Evolutionary conservation across 2,113 vertebrate species (phyloP).

Genomic region (Anolis carolinensis): DNA sequence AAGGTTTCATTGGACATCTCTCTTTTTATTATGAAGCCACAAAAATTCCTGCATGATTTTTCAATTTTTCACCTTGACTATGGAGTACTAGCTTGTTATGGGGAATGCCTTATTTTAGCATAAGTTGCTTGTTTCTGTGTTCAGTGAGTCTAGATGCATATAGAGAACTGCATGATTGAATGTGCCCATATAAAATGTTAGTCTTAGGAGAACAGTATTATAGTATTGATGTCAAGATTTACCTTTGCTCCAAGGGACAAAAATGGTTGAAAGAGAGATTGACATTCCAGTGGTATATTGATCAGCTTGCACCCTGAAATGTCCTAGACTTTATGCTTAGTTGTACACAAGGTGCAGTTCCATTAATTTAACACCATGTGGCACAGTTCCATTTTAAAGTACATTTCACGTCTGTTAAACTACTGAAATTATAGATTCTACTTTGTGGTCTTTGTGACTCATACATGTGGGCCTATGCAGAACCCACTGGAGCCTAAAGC

Average conservation of each 20-base stretch:
- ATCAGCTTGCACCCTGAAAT: not conserved
- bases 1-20: no score
- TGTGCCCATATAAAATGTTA: not conserved
- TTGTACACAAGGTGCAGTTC: not conserved
- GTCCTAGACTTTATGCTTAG: not conserved
- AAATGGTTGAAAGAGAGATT: not conserved
- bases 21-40: not conserved
- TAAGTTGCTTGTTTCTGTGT: not conserved
- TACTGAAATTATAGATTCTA: not conserved
- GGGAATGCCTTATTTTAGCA: not conserved
- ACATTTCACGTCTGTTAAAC: no score
- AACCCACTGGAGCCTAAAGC: no score
- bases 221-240: not conserved
- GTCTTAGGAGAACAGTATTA: not conserved
- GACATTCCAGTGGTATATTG: not conserved
- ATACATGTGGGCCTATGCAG: no score
- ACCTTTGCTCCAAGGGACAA: not conserved
- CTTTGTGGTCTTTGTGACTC: not conserved
- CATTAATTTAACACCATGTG: not conserved
- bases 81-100: not conserved
- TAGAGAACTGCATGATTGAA: not conserved
- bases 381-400: not conserved
- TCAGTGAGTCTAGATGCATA: not conserved
- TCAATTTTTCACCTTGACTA: not conserved
- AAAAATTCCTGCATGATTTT: not conserved